Percentiles rank a stretch among this genome's conserved stretches.
Conservation (phyloP, 2,888 invertebrate species). For the Tromatobia lineatoria region DNA sequence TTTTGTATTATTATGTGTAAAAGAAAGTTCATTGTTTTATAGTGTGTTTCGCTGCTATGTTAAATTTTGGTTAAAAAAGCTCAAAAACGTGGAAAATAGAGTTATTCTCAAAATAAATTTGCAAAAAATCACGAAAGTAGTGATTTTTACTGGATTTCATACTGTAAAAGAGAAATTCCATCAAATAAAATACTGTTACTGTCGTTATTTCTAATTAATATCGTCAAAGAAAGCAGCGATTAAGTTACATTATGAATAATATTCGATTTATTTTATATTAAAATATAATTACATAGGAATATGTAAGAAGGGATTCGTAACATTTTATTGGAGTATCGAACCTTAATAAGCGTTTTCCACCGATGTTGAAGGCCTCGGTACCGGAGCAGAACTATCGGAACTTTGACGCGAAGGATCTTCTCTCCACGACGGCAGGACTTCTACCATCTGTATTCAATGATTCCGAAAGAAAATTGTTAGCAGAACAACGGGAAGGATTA, state of each 20-base stretch:
- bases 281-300: constrained; percentile 36
- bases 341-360: constrained; percentile 68
- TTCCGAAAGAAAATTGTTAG: constrained; percentile 50
- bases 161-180: too few relatives aligned
- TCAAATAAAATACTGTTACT: too few relatives aligned
- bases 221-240: not conserved
- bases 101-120: too few relatives aligned
- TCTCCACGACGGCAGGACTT: constrained; percentile 72
- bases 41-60: too few relatives aligned
- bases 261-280: constrained; percentile 33
- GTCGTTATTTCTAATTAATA: not conserved
- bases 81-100: too few relatives aligned
- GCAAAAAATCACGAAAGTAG: too few relatives aligned
- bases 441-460: constrained; percentile 76
- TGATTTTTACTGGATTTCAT: too few relatives aligned
- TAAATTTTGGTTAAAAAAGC: too few relatives aligned
- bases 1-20: too few relatives aligned
- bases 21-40: too few relatives aligned
- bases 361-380: constrained; percentile 74
- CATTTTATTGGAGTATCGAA: constrained; percentile 1
- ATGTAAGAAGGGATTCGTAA: not conserved
- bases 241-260: constrained; percentile 35
- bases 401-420: constrained; percentile 74
- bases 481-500: constrained; percentile 10
- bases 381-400: constrained; percentile 75